Percentiles rank a stretch among this genome's conserved stretches.
These are phyloP conservation scores for Coenobita brevimanus DNA, from an alignment of 1,140 invertebrate genomes.

Conservation along the genomic window DNA sequence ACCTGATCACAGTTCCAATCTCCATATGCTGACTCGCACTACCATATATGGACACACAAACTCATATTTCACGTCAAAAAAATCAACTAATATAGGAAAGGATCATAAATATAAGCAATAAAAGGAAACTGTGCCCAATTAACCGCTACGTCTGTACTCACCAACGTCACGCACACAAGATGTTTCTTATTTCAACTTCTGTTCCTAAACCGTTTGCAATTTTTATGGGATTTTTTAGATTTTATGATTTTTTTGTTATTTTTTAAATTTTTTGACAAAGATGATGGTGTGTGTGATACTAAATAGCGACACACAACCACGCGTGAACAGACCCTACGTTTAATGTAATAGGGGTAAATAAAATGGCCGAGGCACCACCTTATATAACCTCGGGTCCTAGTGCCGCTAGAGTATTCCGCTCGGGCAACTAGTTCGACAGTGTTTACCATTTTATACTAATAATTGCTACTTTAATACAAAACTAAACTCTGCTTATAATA, in stretches of 20 bases:
- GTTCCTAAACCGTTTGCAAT: conserved; percentile 70
- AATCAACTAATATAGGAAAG: background rate
- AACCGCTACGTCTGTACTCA: conserved; percentile 12
- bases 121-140: background rate
- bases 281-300: conserved; percentile 84
- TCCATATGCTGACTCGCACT: too few relatives aligned
- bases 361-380: conserved; percentile 68
- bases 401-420: conserved; percentile 15
- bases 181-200: conserved; percentile 52
- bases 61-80: too few relatives aligned
- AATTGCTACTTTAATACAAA: too few relatives aligned
- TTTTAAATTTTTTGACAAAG: conserved; percentile 80
- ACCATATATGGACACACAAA: too few relatives aligned
- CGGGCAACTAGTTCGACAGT: background rate
- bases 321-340: conserved; percentile 78
- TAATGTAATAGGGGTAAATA: conserved; percentile 78
- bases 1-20: background rate
- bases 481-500: background rate
- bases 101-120: background rate
- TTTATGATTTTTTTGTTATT: conserved; percentile 72
- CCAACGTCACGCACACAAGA: conserved; percentile 49
- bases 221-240: conserved; percentile 74
- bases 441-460: background rate
- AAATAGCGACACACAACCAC: conserved; percentile 78
- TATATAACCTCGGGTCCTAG: conserved; percentile 73